These are phyloP conservation scores for Dastarcus helophoroides DNA, from an alignment of 2,888 invertebrate genomes.

Conservation along the genomic window DNA sequence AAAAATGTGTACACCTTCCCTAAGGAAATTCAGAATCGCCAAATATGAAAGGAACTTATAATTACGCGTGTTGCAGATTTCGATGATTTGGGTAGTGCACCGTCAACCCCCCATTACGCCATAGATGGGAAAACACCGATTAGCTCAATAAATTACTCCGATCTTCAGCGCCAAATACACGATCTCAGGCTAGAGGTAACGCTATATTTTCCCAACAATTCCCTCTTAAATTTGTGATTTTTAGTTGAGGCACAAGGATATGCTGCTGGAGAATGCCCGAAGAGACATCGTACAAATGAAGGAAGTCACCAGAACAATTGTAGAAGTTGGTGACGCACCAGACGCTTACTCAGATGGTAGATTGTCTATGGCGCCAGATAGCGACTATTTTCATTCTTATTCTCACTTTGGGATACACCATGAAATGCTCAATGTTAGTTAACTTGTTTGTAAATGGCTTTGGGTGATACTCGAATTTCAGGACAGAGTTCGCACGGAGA, in stretches of 20 bases:
- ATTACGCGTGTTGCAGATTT: constrained; percentile 37
- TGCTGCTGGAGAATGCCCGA: constrained; percentile 46
- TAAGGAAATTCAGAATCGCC: too few relatives aligned
- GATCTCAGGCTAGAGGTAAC: constrained; percentile 31
- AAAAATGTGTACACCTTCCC: too few relatives aligned
- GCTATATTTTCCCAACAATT: constrained; percentile 2
- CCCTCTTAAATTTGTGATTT: constrained; percentile 15
- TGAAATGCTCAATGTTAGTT: constrained; percentile 75
- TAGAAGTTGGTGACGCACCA: constrained; percentile 34
- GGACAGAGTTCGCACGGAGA: constrained; percentile 76
- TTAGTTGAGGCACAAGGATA: constrained; percentile 50
- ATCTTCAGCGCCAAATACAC: constrained; percentile 34
- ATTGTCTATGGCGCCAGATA: constrained; percentile 54
- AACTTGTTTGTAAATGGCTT: constrained; percentile 8
- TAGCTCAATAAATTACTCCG: constrained; percentile 32
- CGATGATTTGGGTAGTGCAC: constrained; percentile 39
- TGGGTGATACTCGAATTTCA: constrained; percentile 25
- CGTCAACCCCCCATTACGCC: constrained; percentile 37
- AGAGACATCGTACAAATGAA: constrained; percentile 51
- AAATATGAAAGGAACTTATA: too few relatives aligned
- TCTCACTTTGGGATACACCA: constrained; percentile 87
- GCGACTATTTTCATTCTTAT: constrained; percentile 71
- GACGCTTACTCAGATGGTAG: constrained; percentile 32
- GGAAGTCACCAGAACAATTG: constrained; percentile 44
- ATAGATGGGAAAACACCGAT: constrained; percentile 37